Conservation (phyloP, 2,888 invertebrate species). For the Lithophane leautieri region DNA sequence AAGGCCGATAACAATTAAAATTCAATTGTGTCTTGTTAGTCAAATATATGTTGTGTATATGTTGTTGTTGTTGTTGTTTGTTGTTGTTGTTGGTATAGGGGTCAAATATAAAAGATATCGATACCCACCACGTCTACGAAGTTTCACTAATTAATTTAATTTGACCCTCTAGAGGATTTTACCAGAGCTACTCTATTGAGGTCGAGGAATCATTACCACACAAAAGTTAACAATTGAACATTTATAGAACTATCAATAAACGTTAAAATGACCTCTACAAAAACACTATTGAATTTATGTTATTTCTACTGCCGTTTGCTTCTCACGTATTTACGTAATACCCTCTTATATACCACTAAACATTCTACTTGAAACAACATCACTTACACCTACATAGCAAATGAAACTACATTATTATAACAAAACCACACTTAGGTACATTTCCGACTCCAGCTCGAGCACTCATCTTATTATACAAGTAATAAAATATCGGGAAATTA, state of each 20-base stretch:
- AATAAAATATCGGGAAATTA: no score
- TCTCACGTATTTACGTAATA: slow-evolving; percentile 6
- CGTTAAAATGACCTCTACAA: not conserved
- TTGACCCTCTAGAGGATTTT: not conserved
- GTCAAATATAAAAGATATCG: not conserved
- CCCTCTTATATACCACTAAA: not conserved
- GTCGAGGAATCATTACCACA: not conserved
- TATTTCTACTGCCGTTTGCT: not conserved
- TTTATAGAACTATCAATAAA: not conserved
- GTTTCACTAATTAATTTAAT: not conserved
- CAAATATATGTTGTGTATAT: no score
- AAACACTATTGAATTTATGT: not conserved
- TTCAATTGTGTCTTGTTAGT: no score
- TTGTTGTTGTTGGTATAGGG: no score
- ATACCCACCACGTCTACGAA: no score
- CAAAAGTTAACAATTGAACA: not conserved
- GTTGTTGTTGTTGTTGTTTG: no score
- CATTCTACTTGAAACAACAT: slow-evolving; percentile 1
- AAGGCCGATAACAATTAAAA: no score
- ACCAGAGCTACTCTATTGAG: not conserved
- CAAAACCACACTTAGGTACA: not conserved
- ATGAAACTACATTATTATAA: not conserved
- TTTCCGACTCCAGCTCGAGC: not conserved
- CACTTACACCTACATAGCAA: not conserved
- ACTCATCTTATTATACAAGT: no score